Conservation (phyloP, 30 jellyfish, hydroid and myxozoan genomes). For the Hydractinia symbiolongicarpus region DNA sequence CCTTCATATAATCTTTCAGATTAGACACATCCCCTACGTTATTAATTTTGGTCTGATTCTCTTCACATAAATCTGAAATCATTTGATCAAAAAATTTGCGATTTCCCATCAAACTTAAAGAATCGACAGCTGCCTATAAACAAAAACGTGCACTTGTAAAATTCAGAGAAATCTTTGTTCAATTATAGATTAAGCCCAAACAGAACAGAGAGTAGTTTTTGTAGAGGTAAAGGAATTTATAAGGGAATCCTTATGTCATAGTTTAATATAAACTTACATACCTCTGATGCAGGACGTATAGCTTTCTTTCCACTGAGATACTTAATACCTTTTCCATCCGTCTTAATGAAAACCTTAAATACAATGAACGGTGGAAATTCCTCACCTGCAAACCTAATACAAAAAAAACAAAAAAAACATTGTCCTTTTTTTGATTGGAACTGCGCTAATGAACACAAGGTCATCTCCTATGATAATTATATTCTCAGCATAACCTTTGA, state of each 20-base stretch:
- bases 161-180: background rate
- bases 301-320: constrained; percentile 70
- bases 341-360: constrained; percentile 69
- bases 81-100: constrained; percentile 70
- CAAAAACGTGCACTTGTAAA: background rate
- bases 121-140: constrained; percentile 81
- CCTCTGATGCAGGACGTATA: constrained; percentile 86
- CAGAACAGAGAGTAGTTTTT: background rate
- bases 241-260: background rate
- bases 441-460: no score
- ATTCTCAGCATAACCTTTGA: no score
- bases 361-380: constrained; percentile 87
- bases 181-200: no score
- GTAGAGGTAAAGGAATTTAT: background rate
- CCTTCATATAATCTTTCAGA: constrained; percentile 81
- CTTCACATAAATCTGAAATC: constrained; percentile 49
- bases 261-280: background rate
- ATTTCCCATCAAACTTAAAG: constrained; percentile 82
- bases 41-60: constrained; percentile 42
- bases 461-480: no score
- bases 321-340: constrained; percentile 61
- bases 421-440: no score
- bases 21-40: constrained; percentile 73
- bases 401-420: background rate
- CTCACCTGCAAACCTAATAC: constrained; percentile 61